Evolutionary conservation across 2,888 invertebrate genomes (phyloP).

Genomic region (Aquatica leii): DNA sequence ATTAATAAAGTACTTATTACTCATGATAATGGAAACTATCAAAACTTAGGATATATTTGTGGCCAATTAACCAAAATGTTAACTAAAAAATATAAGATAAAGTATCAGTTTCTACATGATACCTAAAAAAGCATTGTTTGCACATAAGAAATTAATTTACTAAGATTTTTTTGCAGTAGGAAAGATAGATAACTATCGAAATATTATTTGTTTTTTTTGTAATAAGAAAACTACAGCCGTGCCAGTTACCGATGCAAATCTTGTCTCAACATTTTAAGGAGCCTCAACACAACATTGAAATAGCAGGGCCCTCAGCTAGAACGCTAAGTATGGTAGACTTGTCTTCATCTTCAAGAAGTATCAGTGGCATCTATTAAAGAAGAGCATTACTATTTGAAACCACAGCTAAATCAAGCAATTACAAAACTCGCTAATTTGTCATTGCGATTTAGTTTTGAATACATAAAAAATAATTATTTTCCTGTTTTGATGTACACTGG

Average conservation of each 20-base stretch:
- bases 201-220: too few relatives aligned
- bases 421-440: not conserved
- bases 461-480: not conserved
- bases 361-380: conserved; percentile 1
- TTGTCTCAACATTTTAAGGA: not conserved
- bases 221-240: not conserved
- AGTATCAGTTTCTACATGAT: too few relatives aligned
- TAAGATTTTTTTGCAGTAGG: not conserved
- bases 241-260: not conserved
- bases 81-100: too few relatives aligned
- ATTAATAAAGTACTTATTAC: too few relatives aligned
- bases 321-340: not conserved
- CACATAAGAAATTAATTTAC: conserved; percentile 2
- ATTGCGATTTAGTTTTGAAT: conserved; percentile 5
- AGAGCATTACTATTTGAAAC: not conserved
- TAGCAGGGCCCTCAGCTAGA: not conserved
- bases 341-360: not conserved
- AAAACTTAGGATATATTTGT: too few relatives aligned
- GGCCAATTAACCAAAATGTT: too few relatives aligned
- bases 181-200: too few relatives aligned
- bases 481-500: conserved; percentile 2
- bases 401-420: not conserved
- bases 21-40: too few relatives aligned
- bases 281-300: not conserved
- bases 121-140: not conserved